phyloP scores from a whole-genome alignment of 2,113 vertebrate genomes.

The Formicarius rufipectus region DNA sequence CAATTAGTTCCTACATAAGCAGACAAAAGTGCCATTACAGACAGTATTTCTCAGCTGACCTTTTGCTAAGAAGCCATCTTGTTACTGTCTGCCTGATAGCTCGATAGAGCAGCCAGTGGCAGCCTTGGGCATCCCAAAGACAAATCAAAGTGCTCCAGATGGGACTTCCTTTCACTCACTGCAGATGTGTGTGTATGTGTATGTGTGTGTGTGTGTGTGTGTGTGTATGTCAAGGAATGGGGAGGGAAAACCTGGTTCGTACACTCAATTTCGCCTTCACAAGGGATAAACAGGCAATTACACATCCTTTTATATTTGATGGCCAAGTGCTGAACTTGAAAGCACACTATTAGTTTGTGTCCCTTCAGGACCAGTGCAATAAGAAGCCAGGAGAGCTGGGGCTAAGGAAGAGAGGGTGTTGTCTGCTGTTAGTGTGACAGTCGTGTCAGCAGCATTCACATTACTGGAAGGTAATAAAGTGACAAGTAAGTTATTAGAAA shows the following conservation, averaged over 20 bases:
- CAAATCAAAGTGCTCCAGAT: slow-evolving; percentile 58
- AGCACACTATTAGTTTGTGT: slow-evolving; percentile 91
- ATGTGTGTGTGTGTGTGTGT: background rate
- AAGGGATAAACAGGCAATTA: slow-evolving; percentile 97
- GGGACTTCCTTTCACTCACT: slow-evolving; percentile 49
- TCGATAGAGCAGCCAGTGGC: slow-evolving; percentile 58
- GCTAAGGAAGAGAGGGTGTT: slow-evolving; percentile 74
- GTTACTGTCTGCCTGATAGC: slow-evolving; percentile 73
- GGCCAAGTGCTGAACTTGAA: slow-evolving; percentile 90
- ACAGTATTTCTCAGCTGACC: slow-evolving; percentile 67
- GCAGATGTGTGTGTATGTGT: background rate
- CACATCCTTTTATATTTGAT: slow-evolving; percentile 89
- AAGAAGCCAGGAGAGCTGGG: slow-evolving; percentile 76
- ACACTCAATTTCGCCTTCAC: slow-evolving; percentile 86
- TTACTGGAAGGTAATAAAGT: slow-evolving; percentile 90
- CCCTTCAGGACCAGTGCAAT: slow-evolving; percentile 87
- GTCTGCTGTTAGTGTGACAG: slow-evolving; percentile 87
- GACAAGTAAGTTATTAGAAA: slow-evolving; percentile 96
- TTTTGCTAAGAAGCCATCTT: slow-evolving; percentile 80
- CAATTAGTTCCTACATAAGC: slow-evolving; percentile 67
- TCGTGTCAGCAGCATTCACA: slow-evolving; percentile 88
- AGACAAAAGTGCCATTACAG: slow-evolving; percentile 38
- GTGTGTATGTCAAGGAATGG: slow-evolving; percentile 39
- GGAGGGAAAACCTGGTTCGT: slow-evolving; percentile 76
- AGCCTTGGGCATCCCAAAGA: slow-evolving; percentile 73